Conservation (phyloP, 2,113 vertebrate genomes). For the Pluvianellus socialis region DNA sequence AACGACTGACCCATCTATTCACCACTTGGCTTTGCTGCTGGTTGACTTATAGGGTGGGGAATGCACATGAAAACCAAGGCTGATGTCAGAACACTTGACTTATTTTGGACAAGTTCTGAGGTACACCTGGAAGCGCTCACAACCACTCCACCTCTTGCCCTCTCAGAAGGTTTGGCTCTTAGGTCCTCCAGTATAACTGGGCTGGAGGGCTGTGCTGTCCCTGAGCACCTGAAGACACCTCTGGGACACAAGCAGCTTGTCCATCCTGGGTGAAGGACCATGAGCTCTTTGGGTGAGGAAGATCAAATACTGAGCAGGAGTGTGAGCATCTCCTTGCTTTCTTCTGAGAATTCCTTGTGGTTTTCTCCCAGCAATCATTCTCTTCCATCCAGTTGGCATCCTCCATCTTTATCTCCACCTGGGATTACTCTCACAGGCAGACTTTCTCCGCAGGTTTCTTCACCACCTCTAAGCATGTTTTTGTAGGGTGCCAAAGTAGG, state of each 20-base stretch:
- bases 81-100: not conserved
- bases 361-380: not conserved
- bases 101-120: not conserved
- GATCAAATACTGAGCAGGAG: not conserved
- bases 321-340: not conserved
- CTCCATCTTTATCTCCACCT: not conserved
- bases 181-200: not conserved
- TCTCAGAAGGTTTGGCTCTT: not conserved
- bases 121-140: not conserved
- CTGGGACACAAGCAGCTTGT: not conserved
- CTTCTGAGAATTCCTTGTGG: not conserved
- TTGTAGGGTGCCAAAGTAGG: not conserved
- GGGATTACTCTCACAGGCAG: not conserved
- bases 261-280: not conserved
- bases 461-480: not conserved
- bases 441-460: not conserved
- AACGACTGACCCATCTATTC: not conserved
- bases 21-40: not conserved
- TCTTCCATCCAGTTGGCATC: not conserved
- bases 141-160: not conserved
- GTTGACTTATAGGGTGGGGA: not conserved
- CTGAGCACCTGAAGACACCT: not conserved
- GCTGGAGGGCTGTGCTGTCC: not conserved
- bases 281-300: not conserved
- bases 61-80: not conserved